A percentile compares a stretch with the other conserved stretches of the same genome.
Evolutionary conservation across 2,888 invertebrate species (phyloP).

Genomic region (Sesia apiformis): DNA sequence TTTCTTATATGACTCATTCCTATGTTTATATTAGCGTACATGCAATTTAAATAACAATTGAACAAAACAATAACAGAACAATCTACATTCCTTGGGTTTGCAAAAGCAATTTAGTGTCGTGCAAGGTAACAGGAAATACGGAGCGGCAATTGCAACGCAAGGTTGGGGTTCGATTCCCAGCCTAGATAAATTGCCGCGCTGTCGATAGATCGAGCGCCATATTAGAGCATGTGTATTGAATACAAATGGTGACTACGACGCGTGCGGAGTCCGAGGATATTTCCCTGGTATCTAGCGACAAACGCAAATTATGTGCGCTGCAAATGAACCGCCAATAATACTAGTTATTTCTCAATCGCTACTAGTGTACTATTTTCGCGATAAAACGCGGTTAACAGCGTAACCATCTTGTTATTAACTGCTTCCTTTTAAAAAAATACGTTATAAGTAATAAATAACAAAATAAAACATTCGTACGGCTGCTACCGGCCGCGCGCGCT

Average conservation of each 20-base stretch:
- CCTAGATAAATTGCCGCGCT: constrained; percentile 52
- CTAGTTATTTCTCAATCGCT: neutral
- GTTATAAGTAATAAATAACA: constrained; percentile 57
- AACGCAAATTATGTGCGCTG: too few relatives aligned
- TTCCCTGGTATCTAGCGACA: too few relatives aligned
- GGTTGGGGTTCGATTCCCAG: constrained; percentile 50
- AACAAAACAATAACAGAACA: constrained; percentile 55
- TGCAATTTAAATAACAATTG: neutral
- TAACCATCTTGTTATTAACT: constrained; percentile 36
- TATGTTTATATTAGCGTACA: neutral
- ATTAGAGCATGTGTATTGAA: constrained; percentile 62
- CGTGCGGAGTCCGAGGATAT: constrained; percentile 17
- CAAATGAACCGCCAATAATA: too few relatives aligned
- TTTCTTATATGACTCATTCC: too few relatives aligned
- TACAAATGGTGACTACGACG: constrained; percentile 47
- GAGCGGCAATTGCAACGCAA: constrained; percentile 34
- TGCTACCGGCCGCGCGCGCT: constrained; percentile 40
- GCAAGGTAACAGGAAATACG: constrained; percentile 46
- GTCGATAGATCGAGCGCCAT: constrained; percentile 49
- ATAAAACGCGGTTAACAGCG: neutral
- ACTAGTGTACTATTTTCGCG: neutral
- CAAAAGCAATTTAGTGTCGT: constrained; percentile 62
- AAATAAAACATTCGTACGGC: constrained; percentile 43
- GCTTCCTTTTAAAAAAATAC: constrained; percentile 45
- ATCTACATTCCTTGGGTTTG: constrained; percentile 58